Evolutionary conservation across 2,113 vertebrate species (phyloP), one percentile per base, ranked within the genome.

Genomic region (Xenotilapia caudafasciata): DNA sequence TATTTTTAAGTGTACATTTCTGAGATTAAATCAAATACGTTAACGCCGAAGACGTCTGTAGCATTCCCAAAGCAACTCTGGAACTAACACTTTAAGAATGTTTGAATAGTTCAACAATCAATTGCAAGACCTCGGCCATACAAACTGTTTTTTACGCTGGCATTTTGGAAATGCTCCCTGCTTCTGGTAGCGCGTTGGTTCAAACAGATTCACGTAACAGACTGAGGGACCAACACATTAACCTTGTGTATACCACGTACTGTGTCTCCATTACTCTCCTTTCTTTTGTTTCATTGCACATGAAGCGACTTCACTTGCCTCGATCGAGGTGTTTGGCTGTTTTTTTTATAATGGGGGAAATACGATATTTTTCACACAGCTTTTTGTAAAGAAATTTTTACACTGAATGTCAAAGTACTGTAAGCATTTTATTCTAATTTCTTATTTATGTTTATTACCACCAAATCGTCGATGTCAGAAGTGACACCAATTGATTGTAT

Each of bases 251-350:
- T 58, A 45, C 56, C 33, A n/a, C 47, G 13, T 91, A 53, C 55
- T 51, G 55, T 87, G 73, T 91, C 11, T 80, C 51, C 70, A 68
- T 38, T 81, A 11, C 62, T 68, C 38, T 82, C 31, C 15, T 15
- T 79, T 85, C 23, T 56, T 85, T 49, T 80, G 86, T 93, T 86
- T 93, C 84, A 91, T 85, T 88, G 94, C 89, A 92, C 91, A 95
- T 96, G 96, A 97, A 97, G 97, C 90, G 93, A 97, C 96, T 97
- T 96, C 95, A 95, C 83, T 98, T 97, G 98, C 98, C 97, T 98
- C 97, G 96, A 98, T 98, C 94, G 97, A 98, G 96, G 97, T 96
- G 97, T 38, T 68, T 38, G 33, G 62, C 19, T 13, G 98, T 98
- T 95, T 93, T 35, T 94, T 82, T 93, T 13, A 93, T 90, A 93